Conservation (phyloP, 1,140 invertebrate species). For the Rhizoglyphus robini region DNA sequence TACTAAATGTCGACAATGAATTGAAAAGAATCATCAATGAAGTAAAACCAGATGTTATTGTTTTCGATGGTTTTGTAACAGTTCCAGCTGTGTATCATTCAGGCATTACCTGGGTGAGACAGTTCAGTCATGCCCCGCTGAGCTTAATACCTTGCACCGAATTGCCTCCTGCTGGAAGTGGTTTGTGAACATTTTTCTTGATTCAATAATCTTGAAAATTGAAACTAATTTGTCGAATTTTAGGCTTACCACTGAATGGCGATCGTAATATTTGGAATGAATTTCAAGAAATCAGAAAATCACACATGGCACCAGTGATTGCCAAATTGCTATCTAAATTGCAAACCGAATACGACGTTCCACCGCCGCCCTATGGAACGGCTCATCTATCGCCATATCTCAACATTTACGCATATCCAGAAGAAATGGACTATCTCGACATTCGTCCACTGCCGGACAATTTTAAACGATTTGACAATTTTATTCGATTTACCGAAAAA, state of each 20-base stretch:
- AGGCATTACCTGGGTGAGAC: slow-evolving; percentile 1
- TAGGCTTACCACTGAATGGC: slow-evolving; percentile 4
- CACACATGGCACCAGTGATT: too few relatives aligned
- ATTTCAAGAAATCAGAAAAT: neutral
- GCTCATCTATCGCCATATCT: slow-evolving; percentile 5
- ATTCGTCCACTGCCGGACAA: neutral
- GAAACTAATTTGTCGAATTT: too few relatives aligned
- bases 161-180: slow-evolving; percentile 4
- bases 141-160: neutral
- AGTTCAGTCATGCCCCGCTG: neutral
- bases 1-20: slow-evolving; percentile 7
- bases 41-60: slow-evolving; percentile 16
- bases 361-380: too few relatives aligned
- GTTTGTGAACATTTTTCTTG: neutral
- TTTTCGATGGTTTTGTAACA: slow-evolving; percentile 12
- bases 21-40: neutral
- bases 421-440: slow-evolving; percentile 22
- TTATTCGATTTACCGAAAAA: slow-evolving; percentile 13
- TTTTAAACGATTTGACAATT: slow-evolving; percentile 9
- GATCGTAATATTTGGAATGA: neutral
- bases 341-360: too few relatives aligned
- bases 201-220: too few relatives aligned
- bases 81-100: slow-evolving; percentile 6
- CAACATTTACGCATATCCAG: slow-evolving; percentile 21
- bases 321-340: too few relatives aligned